Percentiles rank a stretch among this genome's conserved stretches.
phyloP scores from a whole-genome alignment of 2,113 vertebrate genomes.

The Apteryx mantelli region DNA sequence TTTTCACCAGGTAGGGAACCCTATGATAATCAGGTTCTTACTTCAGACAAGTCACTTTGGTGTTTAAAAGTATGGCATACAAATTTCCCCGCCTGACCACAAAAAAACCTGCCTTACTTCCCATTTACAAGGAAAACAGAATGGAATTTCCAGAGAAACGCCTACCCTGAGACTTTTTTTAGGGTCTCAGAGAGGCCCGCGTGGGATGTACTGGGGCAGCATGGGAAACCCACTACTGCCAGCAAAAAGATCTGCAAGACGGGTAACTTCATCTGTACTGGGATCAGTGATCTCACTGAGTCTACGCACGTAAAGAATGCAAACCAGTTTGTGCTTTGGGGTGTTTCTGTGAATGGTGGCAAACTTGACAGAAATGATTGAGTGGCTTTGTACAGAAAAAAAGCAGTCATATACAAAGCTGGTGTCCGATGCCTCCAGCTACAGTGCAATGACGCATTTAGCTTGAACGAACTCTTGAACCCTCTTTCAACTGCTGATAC shows the following conservation, averaged over 20 bases:
- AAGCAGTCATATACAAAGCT: neutral
- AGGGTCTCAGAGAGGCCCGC: neutral
- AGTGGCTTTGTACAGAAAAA: neutral
- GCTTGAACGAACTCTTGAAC: conserved; percentile 18
- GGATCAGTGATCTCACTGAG: neutral
- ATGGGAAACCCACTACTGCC: neutral
- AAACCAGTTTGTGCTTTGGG: neutral
- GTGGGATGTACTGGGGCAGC: no score
- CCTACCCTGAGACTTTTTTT: neutral
- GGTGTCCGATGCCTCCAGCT: neutral
- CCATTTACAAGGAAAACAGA: neutral
- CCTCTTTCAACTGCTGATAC: neutral
- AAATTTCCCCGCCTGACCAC: neutral
- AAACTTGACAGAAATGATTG: neutral
- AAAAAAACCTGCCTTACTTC: neutral
- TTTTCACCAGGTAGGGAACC: neutral
- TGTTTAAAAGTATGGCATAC: neutral
- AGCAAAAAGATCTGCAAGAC: neutral
- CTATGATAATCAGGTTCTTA: neutral
- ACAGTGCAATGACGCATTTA: conserved; percentile 40
- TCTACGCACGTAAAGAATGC: neutral
- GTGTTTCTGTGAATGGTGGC: neutral
- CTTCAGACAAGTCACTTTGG: fast-evolving
- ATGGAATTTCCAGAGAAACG: neutral
- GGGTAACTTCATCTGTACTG: neutral